Evolutionary conservation across 1,140 invertebrate species (phyloP).

Genomic region (Drosophila grimshawi): DNA sequence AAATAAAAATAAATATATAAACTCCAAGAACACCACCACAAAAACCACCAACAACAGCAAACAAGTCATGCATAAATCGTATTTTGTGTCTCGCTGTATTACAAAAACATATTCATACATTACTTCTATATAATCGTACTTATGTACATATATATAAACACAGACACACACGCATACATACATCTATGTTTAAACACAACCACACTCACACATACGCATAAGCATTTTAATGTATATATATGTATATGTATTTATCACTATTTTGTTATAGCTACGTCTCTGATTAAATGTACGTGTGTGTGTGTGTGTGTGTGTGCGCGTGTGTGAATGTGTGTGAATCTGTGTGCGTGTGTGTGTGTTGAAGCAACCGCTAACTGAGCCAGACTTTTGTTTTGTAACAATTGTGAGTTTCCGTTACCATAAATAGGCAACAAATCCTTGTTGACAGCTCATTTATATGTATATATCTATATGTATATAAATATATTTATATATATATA

Average conservation of each 20-base stretch:
- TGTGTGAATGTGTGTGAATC: not conserved
- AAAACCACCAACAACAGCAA: constrained; percentile 42
- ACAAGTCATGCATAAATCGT: constrained; percentile 52
- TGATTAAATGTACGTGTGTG: constrained; percentile 23
- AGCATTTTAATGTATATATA: constrained; percentile 12
- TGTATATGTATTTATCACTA: constrained; percentile 47
- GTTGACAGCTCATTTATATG: constrained; percentile 67
- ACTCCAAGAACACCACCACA: constrained; percentile 23
- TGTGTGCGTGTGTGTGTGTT: constrained; percentile 21
- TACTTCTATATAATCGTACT: constrained; percentile 25
- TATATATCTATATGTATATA: constrained; percentile 53
- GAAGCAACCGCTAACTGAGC: constrained; percentile 14
- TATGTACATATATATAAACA: constrained; percentile 24
- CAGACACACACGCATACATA: constrained; percentile 11
- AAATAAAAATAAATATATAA: not conserved
- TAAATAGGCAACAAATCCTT: constrained; percentile 68
- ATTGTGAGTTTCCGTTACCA: constrained; percentile 26
- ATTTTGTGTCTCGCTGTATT: constrained; percentile 52
- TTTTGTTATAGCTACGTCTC: constrained; percentile 42
- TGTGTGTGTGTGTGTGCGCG: constrained; percentile 3
- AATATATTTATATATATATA: constrained; percentile 27
- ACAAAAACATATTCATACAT: constrained; percentile 41
- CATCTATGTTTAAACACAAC: constrained; percentile 21
- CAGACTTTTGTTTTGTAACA: constrained; percentile 39
- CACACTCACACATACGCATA: constrained; percentile 20